Evolutionary conservation across 2,888 invertebrate genomes (phyloP), one percentile per base, ranked within the genome.

Genomic region (Athetis lepigone): DNA sequence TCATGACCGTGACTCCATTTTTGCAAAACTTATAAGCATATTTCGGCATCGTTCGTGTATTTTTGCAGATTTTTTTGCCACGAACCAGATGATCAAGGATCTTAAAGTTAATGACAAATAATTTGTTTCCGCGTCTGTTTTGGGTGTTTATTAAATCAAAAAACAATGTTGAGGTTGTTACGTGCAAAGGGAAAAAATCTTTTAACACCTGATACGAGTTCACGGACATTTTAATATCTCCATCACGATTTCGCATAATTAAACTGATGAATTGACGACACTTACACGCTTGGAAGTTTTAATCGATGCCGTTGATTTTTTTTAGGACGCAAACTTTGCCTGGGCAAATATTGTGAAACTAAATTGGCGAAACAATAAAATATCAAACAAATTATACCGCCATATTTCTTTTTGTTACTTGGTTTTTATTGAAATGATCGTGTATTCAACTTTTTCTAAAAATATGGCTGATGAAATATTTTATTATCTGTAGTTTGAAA

Each of bases 161-260:
- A 75, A 70, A 73, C 64, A 76, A 78, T 71, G 70, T 74, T 72
- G 37, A 65, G 57, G 66, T 72, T 64, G 54, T 69, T 66, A 70
- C 43, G 56, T 61, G 43, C 25, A 60, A 73, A 76, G 43, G 57
- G 27, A 70, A 61, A 68, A 80, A 70, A 73, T 50, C 56, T 75
- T 77, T 77, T 69, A 77, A 82, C 82, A 75, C 75, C 70, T 73
- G 78, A 82, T 79, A 52, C 74, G 67, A 75, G 86, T 83, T 85
- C 83, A 85, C 70, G 83, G 78, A 78, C 81, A 78, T 76, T 56
- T 78, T 87, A 88, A 89, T 89, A 85, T 82, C 85, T 78, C 75
- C 70, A 84, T 89, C 90, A 88, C 88, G 89, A 89, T 68, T 81
- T 67, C 66, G 80, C 72, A 84, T 88, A 87, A 87, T 86, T 84